Percentiles rank a stretch among this genome's conserved stretches.
phyloP scores from a whole-genome alignment of 2,797 vertebrate genomes.

The Buphagus erythrorhynchus region DNA sequence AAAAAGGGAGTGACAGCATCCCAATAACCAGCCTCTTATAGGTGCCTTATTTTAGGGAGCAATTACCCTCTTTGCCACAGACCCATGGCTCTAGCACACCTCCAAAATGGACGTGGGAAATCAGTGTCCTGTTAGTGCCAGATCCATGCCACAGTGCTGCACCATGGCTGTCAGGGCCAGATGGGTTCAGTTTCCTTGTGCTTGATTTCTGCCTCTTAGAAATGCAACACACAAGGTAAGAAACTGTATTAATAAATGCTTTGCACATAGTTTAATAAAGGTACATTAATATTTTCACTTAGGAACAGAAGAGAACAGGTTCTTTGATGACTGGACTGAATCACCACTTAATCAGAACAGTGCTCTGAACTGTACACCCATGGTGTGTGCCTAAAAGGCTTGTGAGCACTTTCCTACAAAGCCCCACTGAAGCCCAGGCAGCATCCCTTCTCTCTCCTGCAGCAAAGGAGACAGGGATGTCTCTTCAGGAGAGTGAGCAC shows the following conservation, averaged over 20 bases:
- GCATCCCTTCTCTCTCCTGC: not conserved
- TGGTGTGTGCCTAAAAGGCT: not conserved
- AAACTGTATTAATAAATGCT: not conserved
- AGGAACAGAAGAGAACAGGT: not conserved
- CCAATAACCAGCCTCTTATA: not conserved
- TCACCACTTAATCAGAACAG: not conserved
- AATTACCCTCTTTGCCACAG: not conserved
- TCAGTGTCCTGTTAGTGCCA: not conserved
- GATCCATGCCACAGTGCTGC: not conserved
- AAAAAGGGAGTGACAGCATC: not conserved
- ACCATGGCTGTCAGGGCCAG: not conserved
- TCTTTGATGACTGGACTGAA: conserved; percentile 4
- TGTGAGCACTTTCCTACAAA: not conserved
- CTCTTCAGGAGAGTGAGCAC: not conserved
- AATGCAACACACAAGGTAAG: not conserved
- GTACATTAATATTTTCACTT: conserved; percentile 1
- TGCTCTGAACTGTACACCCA: not conserved
- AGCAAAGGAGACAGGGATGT: not conserved
- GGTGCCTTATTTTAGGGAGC: not conserved
- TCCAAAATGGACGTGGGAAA: accelerated
- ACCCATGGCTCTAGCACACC: not conserved
- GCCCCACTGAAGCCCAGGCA: not conserved
- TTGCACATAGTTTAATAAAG: not conserved
- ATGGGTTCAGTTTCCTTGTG: not conserved
- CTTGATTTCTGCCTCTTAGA: not conserved